phyloP scores from a whole-genome alignment of 2,113 vertebrate genomes.

The Seriola rivoliana region DNA sequence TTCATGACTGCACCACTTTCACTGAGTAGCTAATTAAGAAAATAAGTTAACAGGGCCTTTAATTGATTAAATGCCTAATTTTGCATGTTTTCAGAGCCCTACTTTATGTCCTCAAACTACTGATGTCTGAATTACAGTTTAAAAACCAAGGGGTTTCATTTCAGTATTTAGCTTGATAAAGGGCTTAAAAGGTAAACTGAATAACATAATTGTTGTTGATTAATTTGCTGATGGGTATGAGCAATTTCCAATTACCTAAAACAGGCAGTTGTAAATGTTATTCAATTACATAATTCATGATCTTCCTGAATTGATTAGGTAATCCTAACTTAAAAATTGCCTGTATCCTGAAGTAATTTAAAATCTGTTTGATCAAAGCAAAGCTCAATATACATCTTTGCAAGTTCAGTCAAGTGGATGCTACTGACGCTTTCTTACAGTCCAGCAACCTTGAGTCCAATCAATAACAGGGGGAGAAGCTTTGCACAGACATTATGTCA shows the following conservation, averaged over 20 bases:
- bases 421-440: neutral
- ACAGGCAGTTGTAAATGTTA: neutral
- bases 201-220: neutral
- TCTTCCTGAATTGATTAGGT: neutral
- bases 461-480: conserved; percentile 17
- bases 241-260: neutral
- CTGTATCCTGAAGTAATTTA: neutral
- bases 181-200: neutral
- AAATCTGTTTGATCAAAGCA: conserved; percentile 10
- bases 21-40: neutral
- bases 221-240: neutral
- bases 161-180: neutral
- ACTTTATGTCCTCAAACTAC: neutral
- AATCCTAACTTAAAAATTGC: neutral
- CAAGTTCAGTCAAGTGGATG: neutral
- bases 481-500: conserved; percentile 39
- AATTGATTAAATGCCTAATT: neutral
- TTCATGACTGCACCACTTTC: neutral
- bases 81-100: neutral
- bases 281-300: neutral
- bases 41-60: neutral
- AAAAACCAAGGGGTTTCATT: no score
- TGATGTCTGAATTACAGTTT: no score
- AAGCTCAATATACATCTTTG: neutral
- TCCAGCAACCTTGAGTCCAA: neutral